Percentiles rank a stretch among this genome's conserved stretches.
phyloP scores from a whole-genome alignment of 2,888 invertebrate genomes.

The Gerris lacustris region DNA sequence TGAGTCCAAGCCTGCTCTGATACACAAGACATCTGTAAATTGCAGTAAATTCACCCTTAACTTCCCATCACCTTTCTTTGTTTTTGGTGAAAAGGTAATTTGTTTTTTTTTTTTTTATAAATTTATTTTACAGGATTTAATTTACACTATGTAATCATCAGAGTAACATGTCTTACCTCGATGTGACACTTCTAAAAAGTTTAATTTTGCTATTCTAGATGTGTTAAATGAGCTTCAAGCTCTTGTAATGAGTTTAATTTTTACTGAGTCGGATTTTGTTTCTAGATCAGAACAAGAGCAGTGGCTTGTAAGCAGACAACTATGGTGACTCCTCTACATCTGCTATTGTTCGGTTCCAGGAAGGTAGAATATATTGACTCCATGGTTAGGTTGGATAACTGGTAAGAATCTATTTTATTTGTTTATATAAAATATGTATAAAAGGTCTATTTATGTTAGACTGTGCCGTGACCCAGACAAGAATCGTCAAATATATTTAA shows the following conservation, averaged over 20 bases:
- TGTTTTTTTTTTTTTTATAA: neutral
- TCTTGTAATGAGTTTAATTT: too few species aligned
- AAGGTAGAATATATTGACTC: slow-evolving; percentile 68
- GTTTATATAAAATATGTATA: neutral
- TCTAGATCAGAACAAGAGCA: slow-evolving; percentile 74
- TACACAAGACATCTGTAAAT: slow-evolving; percentile 95
- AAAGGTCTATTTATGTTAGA: too few species aligned
- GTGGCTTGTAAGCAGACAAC: slow-evolving; percentile 94
- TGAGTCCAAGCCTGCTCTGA: slow-evolving; percentile 85
- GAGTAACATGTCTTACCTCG: too few species aligned
- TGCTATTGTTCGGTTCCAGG: slow-evolving; percentile 82
- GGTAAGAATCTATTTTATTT: slow-evolving; percentile 42
- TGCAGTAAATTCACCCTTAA: slow-evolving; percentile 68
- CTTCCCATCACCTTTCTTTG: slow-evolving; percentile 89
- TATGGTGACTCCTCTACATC: slow-evolving; percentile 87
- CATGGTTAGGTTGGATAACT: slow-evolving; percentile 75
- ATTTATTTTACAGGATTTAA: too few species aligned
- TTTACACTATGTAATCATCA: too few species aligned
- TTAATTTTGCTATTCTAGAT: too few species aligned
- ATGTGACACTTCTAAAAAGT: too few species aligned
- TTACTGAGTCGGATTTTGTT: slow-evolving; percentile 9
- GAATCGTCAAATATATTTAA: too few species aligned
- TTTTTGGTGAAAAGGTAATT: slow-evolving; percentile 85
- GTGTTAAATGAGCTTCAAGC: too few species aligned
- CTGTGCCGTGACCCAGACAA: too few species aligned